These are phyloP conservation scores for Synodontis membranacea DNA, from an alignment of 2,113 vertebrate species.

Conservation along the genomic window DNA sequence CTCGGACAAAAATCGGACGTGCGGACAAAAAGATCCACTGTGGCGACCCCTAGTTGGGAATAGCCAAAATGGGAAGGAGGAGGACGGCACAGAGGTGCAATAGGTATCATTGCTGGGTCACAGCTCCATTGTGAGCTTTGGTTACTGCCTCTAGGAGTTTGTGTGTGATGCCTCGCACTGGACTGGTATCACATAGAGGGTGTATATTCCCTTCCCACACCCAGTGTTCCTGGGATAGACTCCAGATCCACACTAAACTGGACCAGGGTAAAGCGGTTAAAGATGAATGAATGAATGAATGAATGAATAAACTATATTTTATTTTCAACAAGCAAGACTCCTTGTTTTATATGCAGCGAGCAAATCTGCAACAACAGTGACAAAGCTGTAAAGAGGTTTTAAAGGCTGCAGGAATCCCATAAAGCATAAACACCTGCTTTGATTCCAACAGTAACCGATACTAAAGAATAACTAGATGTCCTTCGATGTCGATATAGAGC, in stretches of 20 bases:
- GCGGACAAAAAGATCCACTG: too few species aligned
- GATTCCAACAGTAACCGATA: neutral
- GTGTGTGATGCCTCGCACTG: neutral
- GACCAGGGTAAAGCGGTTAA: neutral
- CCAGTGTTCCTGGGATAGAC: neutral
- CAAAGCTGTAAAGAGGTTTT: constrained; percentile 32
- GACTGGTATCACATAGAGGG: neutral
- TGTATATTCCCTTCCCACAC: neutral
- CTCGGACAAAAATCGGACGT: too few species aligned
- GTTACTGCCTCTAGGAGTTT: neutral
- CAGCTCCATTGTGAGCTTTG: neutral
- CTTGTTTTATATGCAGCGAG: constrained; percentile 19
- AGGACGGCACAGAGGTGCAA: neutral
- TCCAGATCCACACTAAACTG: neutral
- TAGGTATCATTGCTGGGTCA: neutral
- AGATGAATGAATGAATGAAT: neutral
- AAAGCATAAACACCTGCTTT: constrained; percentile 45
- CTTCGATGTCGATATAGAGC: neutral
- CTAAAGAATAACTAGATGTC: constrained; percentile 3
- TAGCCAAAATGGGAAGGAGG: too few species aligned
- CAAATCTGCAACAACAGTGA: constrained; percentile 7
- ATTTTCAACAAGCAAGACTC: neutral
- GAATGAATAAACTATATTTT: neutral
- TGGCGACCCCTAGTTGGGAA: too few species aligned
- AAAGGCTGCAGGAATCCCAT: constrained; percentile 31